Conservation (phyloP, 2,797 vertebrate genomes). For the Sebastolobus altivelis region DNA sequence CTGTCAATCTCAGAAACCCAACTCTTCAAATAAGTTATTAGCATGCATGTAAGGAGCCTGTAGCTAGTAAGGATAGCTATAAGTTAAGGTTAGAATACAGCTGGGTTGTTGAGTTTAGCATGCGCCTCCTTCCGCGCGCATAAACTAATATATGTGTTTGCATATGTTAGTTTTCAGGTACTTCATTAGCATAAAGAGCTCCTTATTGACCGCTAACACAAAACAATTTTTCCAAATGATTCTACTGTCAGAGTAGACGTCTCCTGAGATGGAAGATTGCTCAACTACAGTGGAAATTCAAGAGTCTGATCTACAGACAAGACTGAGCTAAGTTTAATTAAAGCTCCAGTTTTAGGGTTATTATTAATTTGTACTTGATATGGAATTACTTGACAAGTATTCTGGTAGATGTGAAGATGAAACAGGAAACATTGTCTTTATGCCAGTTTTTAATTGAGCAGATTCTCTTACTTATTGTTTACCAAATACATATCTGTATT, state of each 20-base stretch:
- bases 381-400: neutral
- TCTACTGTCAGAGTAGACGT: conserved; percentile 15
- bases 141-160: neutral
- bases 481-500: neutral
- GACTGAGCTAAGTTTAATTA: neutral
- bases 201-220: neutral
- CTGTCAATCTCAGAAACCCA: too few species aligned
- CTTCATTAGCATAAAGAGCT: conserved; percentile 10
- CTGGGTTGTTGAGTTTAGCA: too few species aligned
- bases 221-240: neutral
- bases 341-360: neutral
- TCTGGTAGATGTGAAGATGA: conserved; percentile 4
- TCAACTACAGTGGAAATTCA: neutral
- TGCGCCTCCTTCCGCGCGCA: neutral
- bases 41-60: neutral
- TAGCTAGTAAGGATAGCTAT: too few species aligned
- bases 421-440: neutral
- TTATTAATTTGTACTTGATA: neutral
- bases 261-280: neutral
- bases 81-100: too few species aligned
- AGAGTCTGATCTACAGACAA: neutral
- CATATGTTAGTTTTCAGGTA: neutral
- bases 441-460: neutral
- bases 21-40: too few species aligned
- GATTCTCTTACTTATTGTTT: neutral